Evolutionary conservation across 23 tunicate species (phyloP).

Genomic region (Trididemnum miniatum): DNA sequence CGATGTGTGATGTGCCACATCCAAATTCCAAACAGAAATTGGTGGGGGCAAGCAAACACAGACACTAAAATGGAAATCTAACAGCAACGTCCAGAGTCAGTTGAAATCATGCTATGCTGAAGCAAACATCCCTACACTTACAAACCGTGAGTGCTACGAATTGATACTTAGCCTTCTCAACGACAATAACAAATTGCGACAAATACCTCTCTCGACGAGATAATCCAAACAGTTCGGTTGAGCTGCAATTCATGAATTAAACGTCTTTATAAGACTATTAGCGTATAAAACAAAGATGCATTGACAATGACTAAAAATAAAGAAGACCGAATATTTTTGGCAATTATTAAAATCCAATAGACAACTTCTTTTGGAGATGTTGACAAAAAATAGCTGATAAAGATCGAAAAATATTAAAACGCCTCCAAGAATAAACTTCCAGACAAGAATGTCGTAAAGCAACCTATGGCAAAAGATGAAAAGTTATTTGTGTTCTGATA

Average conservation of each 20-base stretch:
- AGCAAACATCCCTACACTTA: not conserved
- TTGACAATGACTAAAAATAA: not conserved
- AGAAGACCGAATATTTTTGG: not conserved
- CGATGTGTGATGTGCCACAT: conserved; percentile 18
- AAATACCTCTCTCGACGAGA: conserved; percentile 13
- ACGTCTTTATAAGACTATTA: conserved; percentile 3
- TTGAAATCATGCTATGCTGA: conserved; percentile 3
- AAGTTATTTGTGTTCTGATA: not conserved
- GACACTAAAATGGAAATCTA: conserved; percentile 14
- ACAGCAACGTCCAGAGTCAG: not conserved
- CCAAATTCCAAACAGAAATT: not conserved
- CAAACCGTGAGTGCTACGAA: not conserved
- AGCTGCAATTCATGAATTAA: conserved; percentile 5
- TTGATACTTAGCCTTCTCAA: conserved; percentile 6
- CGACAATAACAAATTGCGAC: conserved; percentile 17
- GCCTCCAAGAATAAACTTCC: not conserved
- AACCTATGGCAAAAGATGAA: not conserved
- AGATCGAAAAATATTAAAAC: conserved; percentile 9
- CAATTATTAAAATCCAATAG: not conserved
- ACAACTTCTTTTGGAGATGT: not conserved
- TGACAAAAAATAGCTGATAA: conserved; percentile 17
- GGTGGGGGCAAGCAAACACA: not conserved
- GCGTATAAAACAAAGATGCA: conserved; percentile 4
- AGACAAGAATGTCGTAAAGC: not conserved
- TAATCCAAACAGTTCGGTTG: not conserved